These are phyloP conservation scores for Acanthornis magna DNA, from an alignment of 2,797 vertebrate species.

Conservation along the genomic window DNA sequence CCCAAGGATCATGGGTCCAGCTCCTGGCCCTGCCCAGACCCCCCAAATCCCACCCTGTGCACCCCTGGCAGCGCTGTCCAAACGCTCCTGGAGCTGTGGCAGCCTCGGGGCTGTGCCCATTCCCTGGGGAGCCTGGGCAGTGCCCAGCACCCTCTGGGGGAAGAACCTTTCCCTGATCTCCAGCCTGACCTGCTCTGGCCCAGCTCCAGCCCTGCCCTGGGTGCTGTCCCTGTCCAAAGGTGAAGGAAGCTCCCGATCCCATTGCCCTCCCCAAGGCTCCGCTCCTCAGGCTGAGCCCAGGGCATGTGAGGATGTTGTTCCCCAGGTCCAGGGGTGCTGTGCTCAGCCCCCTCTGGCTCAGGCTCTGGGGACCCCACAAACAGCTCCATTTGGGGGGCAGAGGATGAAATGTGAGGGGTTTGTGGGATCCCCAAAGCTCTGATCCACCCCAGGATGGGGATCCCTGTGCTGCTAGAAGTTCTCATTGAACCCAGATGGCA, in stretches of 20 bases:
- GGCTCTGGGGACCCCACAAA: background rate
- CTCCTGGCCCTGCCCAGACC: background rate
- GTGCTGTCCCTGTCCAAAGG: background rate
- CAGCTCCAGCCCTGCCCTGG: background rate
- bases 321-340: background rate
- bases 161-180: too few relatives aligned
- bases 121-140: background rate
- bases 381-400: fast-evolving
- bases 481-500: background rate
- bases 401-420: background rate
- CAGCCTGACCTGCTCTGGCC: background rate
- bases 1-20: fast-evolving
- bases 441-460: background rate
- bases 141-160: too few relatives aligned
- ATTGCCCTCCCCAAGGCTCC: background rate
- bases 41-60: fast-evolving
- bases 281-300: background rate
- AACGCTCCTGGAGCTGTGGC: background rate
- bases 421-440: fast-evolving
- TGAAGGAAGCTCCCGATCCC: too few relatives aligned
- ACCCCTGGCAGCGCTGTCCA: background rate
- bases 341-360: too few relatives aligned
- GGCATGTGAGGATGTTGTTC: background rate
- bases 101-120: background rate
- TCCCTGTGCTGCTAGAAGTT: fast-evolving